Percentiles rank a stretch among this genome's conserved stretches.
phyloP scores from a whole-genome alignment of 1,140 invertebrate species.

The Ceratosolen solmsi region DNA sequence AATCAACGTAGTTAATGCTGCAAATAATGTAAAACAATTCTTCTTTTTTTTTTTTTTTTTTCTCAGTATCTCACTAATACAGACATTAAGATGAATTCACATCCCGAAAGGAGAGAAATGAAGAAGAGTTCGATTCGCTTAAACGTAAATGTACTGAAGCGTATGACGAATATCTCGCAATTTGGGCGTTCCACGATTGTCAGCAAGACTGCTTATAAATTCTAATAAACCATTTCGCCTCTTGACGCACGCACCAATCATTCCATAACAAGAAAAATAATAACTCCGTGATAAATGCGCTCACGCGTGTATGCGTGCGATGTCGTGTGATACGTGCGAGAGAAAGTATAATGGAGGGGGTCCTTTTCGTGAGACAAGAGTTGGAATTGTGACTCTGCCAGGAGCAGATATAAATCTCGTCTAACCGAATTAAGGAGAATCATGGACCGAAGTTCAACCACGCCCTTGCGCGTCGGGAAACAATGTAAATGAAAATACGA shows the following conservation, averaged over 20 bases:
- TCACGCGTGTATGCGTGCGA: not conserved
- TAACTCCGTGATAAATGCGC: not conserved
- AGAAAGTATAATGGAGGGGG: not conserved
- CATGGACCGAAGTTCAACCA: conserved; percentile 59
- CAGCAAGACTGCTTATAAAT: conserved; percentile 60
- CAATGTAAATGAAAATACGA: not conserved
- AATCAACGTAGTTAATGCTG: too few relatives aligned
- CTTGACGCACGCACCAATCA: not conserved
- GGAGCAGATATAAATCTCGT: conserved; percentile 61
- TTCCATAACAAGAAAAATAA: not conserved
- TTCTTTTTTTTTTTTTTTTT: too few relatives aligned
- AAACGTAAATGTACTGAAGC: too few relatives aligned
- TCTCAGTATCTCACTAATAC: too few relatives aligned
- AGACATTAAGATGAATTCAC: too few relatives aligned
- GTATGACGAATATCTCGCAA: not conserved
- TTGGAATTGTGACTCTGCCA: conserved; percentile 40
- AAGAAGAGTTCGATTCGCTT: not conserved
- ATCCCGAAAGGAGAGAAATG: too few relatives aligned
- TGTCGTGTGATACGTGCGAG: not conserved
- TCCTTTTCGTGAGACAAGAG: not conserved
- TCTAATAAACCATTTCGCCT: conserved; percentile 57
- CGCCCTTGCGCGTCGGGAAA: conserved; percentile 55
- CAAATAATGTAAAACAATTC: too few relatives aligned
- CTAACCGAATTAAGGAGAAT: conserved; percentile 64
- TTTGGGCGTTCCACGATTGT: conserved; percentile 63